Evolutionary conservation across 2,797 vertebrate genomes (phyloP), one percentile per base, ranked within the genome.

Genomic region (Eleutherodactylus coqui): DNA sequence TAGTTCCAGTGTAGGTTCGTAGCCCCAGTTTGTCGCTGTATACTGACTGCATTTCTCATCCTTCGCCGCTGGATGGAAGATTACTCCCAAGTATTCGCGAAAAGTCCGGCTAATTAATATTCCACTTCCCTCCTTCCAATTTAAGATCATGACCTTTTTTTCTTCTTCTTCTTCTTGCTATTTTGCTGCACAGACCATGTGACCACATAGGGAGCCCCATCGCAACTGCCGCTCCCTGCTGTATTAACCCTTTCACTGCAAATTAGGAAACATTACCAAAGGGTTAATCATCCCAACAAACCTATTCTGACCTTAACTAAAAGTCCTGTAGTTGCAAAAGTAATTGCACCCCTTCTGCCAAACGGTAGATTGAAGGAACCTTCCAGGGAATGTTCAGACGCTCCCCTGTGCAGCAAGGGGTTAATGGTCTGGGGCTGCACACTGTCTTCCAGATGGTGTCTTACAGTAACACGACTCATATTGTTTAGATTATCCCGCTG

Each of bases 401-500:
- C 32, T 5, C 32, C 24, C 14, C 53, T 1, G 55, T 10, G 1
- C 93, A 73, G 92, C 92, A 94, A 94, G 90, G 94, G 95, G 95
- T 95, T 95, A 95, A 95, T 93, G 91, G 90, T 91, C 91, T 90
- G 90, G 89, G 90, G 87, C 90, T 90, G 89, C 89, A 91, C 87
- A 90, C 91, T 92, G 92, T 92, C 92, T 91, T 89, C 93, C 94
- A 94, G 94, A 94, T 94, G 94, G 93, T 92, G 91, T 92, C 93
- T 92, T 94, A 90, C 94, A 93, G 94, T 92, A 94, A 93, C 94
- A 92, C 91, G 93, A 92, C 91, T 92, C 93, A 94, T 94, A 92
- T 94, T 95, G 95, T 95, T 95, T 95, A 93, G 93, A 95, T 95
- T 94, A 94, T 92, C 92, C 91, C 92, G 91, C 92, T 94, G 93